Conservation (phyloP, 2,888 invertebrate species). For the Metopia argyrocephala region DNA sequence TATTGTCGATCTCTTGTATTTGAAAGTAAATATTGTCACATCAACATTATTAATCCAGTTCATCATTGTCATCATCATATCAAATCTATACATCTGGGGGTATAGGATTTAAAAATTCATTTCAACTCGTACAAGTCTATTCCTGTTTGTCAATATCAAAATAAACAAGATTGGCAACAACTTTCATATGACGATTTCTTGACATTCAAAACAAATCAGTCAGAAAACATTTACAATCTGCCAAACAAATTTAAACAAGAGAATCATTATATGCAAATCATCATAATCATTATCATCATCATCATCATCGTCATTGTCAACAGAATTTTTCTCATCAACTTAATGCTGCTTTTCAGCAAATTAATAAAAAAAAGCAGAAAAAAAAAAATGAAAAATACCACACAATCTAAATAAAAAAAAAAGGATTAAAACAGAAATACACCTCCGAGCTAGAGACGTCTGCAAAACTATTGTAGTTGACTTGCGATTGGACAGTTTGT, state of each 20-base stretch:
- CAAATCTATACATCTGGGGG: not conserved
- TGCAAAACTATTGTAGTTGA: slow-evolving; percentile 17
- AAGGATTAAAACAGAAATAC: slow-evolving; percentile 11
- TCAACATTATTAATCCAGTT: slow-evolving; percentile 39
- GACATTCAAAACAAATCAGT: not conserved
- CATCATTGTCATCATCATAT: slow-evolving; percentile 6
- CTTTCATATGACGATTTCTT: not conserved
- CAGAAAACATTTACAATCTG: not conserved
- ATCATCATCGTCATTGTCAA: not conserved
- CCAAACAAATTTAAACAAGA: not conserved
- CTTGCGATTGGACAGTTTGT: not conserved
- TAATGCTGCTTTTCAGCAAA: not conserved
- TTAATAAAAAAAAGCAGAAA: not conserved
- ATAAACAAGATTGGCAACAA: not conserved
- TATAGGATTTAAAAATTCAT: not conserved
- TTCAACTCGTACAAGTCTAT: not conserved
- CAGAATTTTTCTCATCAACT: too few relatives aligned
- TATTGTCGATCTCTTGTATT: slow-evolving; percentile 28
- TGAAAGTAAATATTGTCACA: slow-evolving; percentile 47
- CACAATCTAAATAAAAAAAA: not conserved
- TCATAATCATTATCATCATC: not conserved
- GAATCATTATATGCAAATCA: not conserved
- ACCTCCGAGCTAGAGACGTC: slow-evolving; percentile 49
- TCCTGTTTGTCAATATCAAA: not conserved
- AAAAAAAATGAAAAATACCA: not conserved